These are phyloP conservation scores for Bimastos eiseni DNA, from an alignment of 2,888 invertebrate genomes.

Conservation along the genomic window DNA sequence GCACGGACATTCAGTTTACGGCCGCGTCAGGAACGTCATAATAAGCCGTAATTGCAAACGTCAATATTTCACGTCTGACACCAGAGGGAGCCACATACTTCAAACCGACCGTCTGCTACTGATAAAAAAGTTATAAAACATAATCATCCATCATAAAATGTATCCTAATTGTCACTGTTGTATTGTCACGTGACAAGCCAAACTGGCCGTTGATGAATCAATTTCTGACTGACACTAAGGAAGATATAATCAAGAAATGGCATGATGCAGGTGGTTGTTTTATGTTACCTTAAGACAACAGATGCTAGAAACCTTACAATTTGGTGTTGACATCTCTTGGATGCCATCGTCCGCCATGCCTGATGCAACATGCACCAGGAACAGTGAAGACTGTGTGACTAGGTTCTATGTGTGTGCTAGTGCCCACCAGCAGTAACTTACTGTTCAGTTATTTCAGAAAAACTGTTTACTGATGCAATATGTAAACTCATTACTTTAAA, in stretches of 20 bases:
- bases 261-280: not conserved
- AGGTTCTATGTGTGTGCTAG: too few species aligned
- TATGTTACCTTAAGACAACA: not conserved
- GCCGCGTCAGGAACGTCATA: not conserved
- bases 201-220: not conserved
- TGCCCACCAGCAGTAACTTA: too few species aligned
- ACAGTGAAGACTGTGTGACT: too few species aligned
- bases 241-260: not conserved
- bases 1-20: conserved; percentile 3
- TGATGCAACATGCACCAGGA: too few species aligned
- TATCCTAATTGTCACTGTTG: not conserved
- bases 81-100: not conserved
- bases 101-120: not conserved
- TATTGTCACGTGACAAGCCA: not conserved
- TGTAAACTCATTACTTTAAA: too few species aligned
- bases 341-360: too few species aligned
- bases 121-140: not conserved
- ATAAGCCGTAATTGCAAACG: not conserved
- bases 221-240: not conserved
- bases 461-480: too few species aligned
- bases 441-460: too few species aligned
- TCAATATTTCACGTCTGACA: not conserved
- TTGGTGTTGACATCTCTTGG: too few species aligned
- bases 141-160: not conserved
- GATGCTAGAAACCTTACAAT: not conserved